Evolutionary conservation across 2,113 vertebrate species (phyloP), one percentile per base, ranked within the genome.

Genomic region (Typhlomys cinereus): DNA sequence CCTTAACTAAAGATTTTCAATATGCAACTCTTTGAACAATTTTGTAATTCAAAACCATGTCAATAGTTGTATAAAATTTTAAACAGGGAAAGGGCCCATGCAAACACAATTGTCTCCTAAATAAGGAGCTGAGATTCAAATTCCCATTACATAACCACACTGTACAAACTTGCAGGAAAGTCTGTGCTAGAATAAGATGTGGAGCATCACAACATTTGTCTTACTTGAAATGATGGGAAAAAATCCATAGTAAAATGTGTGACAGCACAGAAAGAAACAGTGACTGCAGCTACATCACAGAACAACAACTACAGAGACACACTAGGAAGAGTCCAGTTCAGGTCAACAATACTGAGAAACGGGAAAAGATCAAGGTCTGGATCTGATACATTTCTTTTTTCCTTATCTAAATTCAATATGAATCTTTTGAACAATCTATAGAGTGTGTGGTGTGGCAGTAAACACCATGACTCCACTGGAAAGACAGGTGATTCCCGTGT

Each of bases 1-100:
- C 57, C 48, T 86, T 85, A 85, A 67, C 57, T 67, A 64, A 21
- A 86, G 62, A 76, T 85, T 87, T 57, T 93, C 78, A 84, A 31
- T 67, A n/a, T 87, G 61, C 41, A 41, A 88, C n/a, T n/a, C n/a
- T 13, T 64, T 88, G 62, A 79, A 10, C 13, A 18, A 36, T 85
- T 92, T 62, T 79, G 36, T 52, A 76, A 86, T 23, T 88, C 54
- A 48, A 83, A 96, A 75, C 46, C 64, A 46, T 59, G 21, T 79
- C 46, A 69, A 25, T 34, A n/a, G 52, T 83, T 21, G 44, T 90
- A 67, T 5, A 39, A 90, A 83, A 80, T 5, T 57, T 61, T 80
- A 78, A 93, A 29, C 27, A 74, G 81, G 39, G 82, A 79, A 70
- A 83, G 14, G 4, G 50, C 20, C 29, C 50, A 25, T 61, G 20